Conservation (phyloP, 2,797 vertebrate species). For the Loris lydekkerianus region DNA sequence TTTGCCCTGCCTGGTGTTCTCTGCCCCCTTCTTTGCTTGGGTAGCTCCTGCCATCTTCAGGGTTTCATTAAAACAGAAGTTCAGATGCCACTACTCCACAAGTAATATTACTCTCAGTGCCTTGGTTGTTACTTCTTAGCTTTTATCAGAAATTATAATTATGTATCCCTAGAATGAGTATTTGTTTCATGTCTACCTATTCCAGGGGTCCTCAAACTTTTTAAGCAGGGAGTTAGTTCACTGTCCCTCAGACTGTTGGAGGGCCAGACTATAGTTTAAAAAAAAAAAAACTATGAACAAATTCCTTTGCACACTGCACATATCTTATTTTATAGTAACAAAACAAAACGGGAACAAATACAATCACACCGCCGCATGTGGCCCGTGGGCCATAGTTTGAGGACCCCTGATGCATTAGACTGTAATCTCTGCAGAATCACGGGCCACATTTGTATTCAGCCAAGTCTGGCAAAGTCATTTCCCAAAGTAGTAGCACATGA, state of each 20-base stretch:
- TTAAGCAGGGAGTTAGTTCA: too few relatives aligned
- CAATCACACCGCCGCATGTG: too few relatives aligned
- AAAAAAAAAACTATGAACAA: too few relatives aligned
- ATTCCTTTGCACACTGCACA: too few relatives aligned
- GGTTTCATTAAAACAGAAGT: neutral
- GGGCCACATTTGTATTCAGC: neutral
- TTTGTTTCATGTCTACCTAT: neutral
- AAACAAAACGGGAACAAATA: too few relatives aligned
- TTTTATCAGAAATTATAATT: neutral
- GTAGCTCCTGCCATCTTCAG: neutral
- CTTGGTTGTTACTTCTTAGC: neutral
- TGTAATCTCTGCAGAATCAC: neutral
- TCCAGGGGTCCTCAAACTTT: too few relatives aligned
- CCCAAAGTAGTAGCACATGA: neutral
- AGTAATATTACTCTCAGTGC: neutral
- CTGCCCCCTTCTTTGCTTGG: neutral
- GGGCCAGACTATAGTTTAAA: too few relatives aligned
- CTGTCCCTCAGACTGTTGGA: too few relatives aligned
- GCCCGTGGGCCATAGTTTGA: too few relatives aligned
- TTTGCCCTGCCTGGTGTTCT: neutral
- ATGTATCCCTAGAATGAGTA: neutral
- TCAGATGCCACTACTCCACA: neutral
- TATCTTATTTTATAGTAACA: too few relatives aligned
- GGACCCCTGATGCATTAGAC: neutral
- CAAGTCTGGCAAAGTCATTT: neutral